Evolutionary conservation across 2,888 invertebrate genomes (phyloP).

Genomic region (Epinotia nisella): DNA sequence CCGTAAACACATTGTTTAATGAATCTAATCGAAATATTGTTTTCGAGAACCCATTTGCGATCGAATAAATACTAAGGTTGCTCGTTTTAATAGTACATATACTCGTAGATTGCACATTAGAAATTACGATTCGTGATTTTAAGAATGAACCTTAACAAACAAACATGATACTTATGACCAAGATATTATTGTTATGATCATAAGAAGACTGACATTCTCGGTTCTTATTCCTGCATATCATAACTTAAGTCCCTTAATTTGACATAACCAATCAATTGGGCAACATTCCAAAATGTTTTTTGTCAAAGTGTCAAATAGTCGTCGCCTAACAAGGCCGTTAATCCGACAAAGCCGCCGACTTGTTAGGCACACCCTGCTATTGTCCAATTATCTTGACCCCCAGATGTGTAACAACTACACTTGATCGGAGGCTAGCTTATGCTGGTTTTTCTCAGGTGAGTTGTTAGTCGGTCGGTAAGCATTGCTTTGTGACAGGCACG

Average conservation of each 20-base stretch:
- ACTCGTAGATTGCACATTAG: too few species aligned
- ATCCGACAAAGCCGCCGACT: slow-evolving; percentile 41
- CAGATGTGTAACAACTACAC: too few species aligned
- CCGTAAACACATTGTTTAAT: too few species aligned
- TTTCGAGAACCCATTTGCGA: too few species aligned
- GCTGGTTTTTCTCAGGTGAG: neutral
- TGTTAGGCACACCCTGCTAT: slow-evolving; percentile 27
- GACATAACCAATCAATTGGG: slow-evolving; percentile 27
- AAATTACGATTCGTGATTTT: too few species aligned
- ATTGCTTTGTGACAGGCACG: neutral
- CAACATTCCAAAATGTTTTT: slow-evolving; percentile 22
- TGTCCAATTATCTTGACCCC: neutral
- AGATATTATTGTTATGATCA: neutral
- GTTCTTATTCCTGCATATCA: neutral
- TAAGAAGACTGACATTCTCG: neutral
- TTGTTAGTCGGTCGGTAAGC: neutral
- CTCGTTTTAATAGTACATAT: too few species aligned
- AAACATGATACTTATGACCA: too few species aligned
- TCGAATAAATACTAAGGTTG: too few species aligned
- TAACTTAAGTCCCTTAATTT: slow-evolving; percentile 22
- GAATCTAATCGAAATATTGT: too few species aligned
- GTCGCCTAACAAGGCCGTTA: slow-evolving; percentile 42
- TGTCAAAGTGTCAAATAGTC: slow-evolving; percentile 22
- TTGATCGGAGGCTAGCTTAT: neutral
- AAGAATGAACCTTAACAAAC: too few species aligned